phyloP scores from a whole-genome alignment of 2,888 invertebrate genomes.

The Dasypogon diadema region DNA sequence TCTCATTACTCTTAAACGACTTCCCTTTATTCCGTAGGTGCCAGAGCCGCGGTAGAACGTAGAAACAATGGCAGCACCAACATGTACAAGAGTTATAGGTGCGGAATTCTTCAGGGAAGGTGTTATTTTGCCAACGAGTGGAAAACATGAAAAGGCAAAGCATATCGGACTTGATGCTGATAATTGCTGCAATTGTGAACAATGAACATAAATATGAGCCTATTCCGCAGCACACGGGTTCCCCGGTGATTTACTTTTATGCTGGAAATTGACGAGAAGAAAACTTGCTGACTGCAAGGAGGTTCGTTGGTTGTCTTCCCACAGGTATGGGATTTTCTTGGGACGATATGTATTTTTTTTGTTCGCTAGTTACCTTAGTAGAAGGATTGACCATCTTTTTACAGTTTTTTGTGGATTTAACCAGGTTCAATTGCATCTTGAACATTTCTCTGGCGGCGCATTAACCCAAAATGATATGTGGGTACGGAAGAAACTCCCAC shows the following conservation, averaged over 20 bases:
- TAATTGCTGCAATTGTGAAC: slow-evolving; percentile 28
- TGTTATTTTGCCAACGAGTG: not conserved
- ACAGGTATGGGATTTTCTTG: too few relatives aligned
- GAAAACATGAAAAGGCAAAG: slow-evolving; percentile 11
- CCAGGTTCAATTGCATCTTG: too few relatives aligned
- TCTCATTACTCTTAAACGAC: not conserved
- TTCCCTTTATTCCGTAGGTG: not conserved
- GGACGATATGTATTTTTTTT: too few relatives aligned
- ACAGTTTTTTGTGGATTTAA: too few relatives aligned
- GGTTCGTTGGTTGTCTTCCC: not conserved
- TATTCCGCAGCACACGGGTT: not conserved
- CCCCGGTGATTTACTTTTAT: not conserved
- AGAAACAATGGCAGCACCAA: not conserved
- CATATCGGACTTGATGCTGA: slow-evolving; percentile 6
- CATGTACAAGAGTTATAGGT: not conserved
- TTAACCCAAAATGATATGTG: not conserved
- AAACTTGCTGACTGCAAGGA: slow-evolving; percentile 5
- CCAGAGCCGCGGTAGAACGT: not conserved
- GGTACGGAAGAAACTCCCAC: not conserved
- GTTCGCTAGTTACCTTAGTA: too few relatives aligned
- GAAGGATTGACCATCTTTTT: too few relatives aligned
- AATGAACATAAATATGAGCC: slow-evolving; percentile 22
- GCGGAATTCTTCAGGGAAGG: not conserved
- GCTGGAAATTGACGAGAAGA: not conserved
- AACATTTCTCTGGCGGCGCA: not conserved